Conservation (phyloP, 1,140 invertebrate genomes). For the Lasioglossum albipes region DNA sequence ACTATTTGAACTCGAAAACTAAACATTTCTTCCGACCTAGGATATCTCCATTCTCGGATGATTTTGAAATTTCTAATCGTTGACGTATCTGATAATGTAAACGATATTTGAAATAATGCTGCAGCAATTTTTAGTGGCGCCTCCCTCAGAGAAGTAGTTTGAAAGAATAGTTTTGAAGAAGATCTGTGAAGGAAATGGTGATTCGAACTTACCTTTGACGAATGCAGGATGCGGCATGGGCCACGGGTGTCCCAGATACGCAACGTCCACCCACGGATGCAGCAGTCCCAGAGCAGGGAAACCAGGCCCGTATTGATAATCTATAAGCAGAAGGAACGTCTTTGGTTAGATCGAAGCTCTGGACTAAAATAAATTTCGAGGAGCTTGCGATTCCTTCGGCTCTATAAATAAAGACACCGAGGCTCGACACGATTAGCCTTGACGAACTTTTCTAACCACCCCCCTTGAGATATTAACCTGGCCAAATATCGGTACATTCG, state of each 20-base stretch:
- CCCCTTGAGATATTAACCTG: not conserved
- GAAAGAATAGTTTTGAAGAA: too few species aligned
- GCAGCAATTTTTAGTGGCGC: too few species aligned
- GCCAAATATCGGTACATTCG: too few species aligned
- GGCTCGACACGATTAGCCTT: not conserved
- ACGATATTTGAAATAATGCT: too few species aligned
- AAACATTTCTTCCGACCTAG: too few species aligned
- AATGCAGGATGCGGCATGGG: conserved; percentile 84
- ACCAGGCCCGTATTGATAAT: conserved; percentile 83
- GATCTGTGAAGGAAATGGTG: too few species aligned
- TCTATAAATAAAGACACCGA: conserved; percentile 37
- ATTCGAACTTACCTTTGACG: conserved; percentile 81
- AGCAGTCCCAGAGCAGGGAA: conserved; percentile 83
- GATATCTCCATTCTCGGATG: too few species aligned
- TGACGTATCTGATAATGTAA: too few species aligned
- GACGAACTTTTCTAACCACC: conserved; percentile 6
- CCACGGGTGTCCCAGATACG: conserved; percentile 87
- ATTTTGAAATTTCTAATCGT: too few species aligned
- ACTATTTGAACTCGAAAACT: too few species aligned
- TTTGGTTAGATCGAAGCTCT: conserved; percentile 12
- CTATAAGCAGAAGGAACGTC: conserved; percentile 79
- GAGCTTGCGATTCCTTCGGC: conserved; percentile 17
- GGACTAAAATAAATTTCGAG: conserved; percentile 30
- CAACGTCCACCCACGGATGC: conserved; percentile 88
- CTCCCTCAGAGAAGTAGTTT: too few species aligned